phyloP scores from a whole-genome alignment of 30 jellyfish, hydroid and myxozoan genomes.

The Aurelia sp. region DNA sequence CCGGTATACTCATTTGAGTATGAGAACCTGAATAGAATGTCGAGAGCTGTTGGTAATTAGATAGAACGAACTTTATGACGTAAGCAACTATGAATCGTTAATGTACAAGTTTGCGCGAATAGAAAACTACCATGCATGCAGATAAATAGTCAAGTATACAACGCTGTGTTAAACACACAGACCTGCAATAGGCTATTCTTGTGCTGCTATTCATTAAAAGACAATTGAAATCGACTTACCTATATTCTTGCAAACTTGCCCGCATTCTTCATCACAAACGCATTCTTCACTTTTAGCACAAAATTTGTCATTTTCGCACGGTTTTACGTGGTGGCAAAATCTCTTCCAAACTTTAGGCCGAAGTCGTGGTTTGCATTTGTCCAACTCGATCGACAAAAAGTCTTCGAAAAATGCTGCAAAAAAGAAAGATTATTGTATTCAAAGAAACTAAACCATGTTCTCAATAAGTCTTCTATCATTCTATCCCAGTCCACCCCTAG shows the following conservation, averaged over 20 bases:
- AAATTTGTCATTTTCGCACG: slow-evolving; percentile 93
- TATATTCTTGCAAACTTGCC: slow-evolving; percentile 70
- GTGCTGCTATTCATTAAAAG: slow-evolving; percentile 32
- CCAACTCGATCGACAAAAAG: slow-evolving; percentile 70
- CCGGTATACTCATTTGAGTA: too few species aligned
- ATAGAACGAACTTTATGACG: too few species aligned
- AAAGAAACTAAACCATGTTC: too few species aligned
- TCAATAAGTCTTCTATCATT: too few species aligned
- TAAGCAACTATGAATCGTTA: too few species aligned
- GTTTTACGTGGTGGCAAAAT: slow-evolving; percentile 56
- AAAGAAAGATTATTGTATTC: neutral
- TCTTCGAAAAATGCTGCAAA: slow-evolving; percentile 61
- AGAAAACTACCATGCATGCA: slow-evolving; percentile 13
- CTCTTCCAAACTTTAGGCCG: slow-evolving; percentile 80
- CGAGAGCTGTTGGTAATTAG: too few species aligned
- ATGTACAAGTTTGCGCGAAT: too few species aligned
- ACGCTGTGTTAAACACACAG: slow-evolving; percentile 33
- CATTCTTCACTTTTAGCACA: slow-evolving; percentile 82
- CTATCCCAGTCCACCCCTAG: too few species aligned
- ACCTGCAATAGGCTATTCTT: slow-evolving; percentile 62
- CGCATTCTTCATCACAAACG: slow-evolving; percentile 88
- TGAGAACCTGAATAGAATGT: too few species aligned
- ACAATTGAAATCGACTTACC: slow-evolving; percentile 63
- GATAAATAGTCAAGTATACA: neutral
- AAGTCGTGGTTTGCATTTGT: slow-evolving; percentile 79